Conservation (phyloP, 2,113 vertebrate species). For the Calyptommatus sinebrachiatus region DNA sequence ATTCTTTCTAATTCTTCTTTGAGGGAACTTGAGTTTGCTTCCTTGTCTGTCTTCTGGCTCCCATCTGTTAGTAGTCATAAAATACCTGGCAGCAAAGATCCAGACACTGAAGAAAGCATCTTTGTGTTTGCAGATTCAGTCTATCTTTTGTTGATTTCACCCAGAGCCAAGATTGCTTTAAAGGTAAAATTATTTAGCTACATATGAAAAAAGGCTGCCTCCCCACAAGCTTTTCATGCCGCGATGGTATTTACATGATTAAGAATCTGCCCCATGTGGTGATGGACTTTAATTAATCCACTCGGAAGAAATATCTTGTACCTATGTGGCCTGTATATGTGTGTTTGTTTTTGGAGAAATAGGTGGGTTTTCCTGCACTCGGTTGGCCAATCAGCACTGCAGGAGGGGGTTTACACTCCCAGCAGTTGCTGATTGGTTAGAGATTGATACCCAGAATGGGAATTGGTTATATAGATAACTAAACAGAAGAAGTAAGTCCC, state of each 20-base stretch:
- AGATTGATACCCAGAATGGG: too few relatives aligned
- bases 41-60: background rate
- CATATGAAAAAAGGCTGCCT: background rate
- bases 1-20: fast-evolving
- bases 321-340: background rate
- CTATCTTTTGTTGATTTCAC: slow-evolving; percentile 19
- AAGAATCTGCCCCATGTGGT: too few relatives aligned
- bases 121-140: slow-evolving; percentile 40
- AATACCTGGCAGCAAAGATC: slow-evolving; percentile 4
- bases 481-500: too few relatives aligned
- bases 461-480: too few relatives aligned
- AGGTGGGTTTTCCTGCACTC: background rate
- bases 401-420: background rate
- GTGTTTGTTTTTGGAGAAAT: too few relatives aligned
- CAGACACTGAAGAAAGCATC: slow-evolving; percentile 50
- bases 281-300: too few relatives aligned
- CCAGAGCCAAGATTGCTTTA: slow-evolving; percentile 35
- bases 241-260: too few relatives aligned
- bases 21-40: background rate
- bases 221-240: too few relatives aligned
- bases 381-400: background rate
- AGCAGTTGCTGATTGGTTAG: too few relatives aligned
- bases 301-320: background rate
- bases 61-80: background rate
- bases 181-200: slow-evolving; percentile 43